Conservation (phyloP, 2,888 invertebrate species). For the Nomada fabriciana region DNA sequence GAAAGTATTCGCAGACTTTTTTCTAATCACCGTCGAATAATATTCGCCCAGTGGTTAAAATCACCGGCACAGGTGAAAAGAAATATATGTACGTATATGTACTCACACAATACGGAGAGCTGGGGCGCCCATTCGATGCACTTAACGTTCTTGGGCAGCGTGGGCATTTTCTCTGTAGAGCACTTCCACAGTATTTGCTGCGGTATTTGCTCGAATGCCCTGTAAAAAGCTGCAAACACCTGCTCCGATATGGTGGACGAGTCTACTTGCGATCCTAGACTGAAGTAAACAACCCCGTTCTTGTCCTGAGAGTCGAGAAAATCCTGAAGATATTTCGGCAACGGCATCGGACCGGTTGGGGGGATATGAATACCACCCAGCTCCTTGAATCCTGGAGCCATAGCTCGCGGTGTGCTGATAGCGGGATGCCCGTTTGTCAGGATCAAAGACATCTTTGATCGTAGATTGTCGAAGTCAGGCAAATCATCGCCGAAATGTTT, state of each 20-base stretch:
- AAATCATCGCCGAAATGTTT: conserved; percentile 72
- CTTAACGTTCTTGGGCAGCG: conserved; percentile 78
- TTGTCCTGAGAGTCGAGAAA: conserved; percentile 53
- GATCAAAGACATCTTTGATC: conserved; percentile 85
- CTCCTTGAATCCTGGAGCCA: conserved; percentile 84
- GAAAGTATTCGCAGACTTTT: background rate
- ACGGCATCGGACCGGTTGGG: conserved; percentile 60
- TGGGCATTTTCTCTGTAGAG: conserved; percentile 64
- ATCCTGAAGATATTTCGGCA: conserved; percentile 49
- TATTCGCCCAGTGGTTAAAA: background rate
- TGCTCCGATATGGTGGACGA: conserved; percentile 61
- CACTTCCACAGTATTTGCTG: conserved; percentile 75
- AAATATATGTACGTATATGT: conserved; percentile 3
- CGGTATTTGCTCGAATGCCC: conserved; percentile 71
- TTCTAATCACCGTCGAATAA: conserved; percentile 7
- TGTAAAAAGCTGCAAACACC: conserved; percentile 65
- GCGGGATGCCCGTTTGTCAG: conserved; percentile 85
- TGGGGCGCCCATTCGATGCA: conserved; percentile 78
- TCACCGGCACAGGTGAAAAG: conserved; percentile 4
- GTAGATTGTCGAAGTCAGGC: conserved; percentile 83
- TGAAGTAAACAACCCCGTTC: conserved; percentile 68
- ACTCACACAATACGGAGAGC: conserved; percentile 71
- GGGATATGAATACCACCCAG: conserved; percentile 86
- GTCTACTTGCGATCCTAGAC: conserved; percentile 63
- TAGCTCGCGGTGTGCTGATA: conserved; percentile 84